Evolutionary conservation across 1,140 invertebrate species (phyloP), one percentile per base, ranked within the genome.

Genomic region (Atta colombica): DNA sequence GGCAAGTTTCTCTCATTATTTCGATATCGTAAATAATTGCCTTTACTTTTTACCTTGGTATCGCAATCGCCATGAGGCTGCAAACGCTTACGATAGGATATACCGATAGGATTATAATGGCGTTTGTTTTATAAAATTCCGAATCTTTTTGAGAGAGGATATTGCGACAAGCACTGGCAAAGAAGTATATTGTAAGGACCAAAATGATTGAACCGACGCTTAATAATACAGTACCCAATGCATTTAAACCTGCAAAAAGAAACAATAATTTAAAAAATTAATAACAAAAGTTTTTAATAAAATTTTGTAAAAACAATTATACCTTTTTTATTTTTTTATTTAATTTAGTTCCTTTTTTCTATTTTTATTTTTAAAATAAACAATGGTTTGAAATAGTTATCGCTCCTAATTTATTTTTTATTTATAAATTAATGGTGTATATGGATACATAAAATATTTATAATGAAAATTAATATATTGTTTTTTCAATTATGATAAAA

Each of bases 11-110:
- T 35, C 61, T 65, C 6, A 14, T 31, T 51, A 68, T 80, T 68
- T 66, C 61, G 45, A 31, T 78, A 78, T 31, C 10, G 6, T 65
- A 65, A 63, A 31, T 39, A 61, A 14, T 63, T 4, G 31, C 10
- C 21, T 65, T 66, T 78, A 21, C 14, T 80, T 69, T 88, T 86
- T 92, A 95, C 95, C 95, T 95, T 74, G 95, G 95, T 25, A 95
- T 89, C 0, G 93, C 92, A 53, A 95, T 90, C 14, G 94, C 92
- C 60, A 92, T 87, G 0, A 95, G 91, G 89, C 94, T 94, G 78
- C 93, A 94, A n/a, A 94, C 63, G 8, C 92, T 94, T 0, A 92
- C 91, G 45, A 95, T 89, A 18, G 95, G 95, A 84, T 95, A 95
- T 35, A 95, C 89, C 7, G 88, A 93, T 7, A 95, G 66, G 45